Conservation (phyloP, 2,888 invertebrate species). For the Rhingia rostrata region DNA sequence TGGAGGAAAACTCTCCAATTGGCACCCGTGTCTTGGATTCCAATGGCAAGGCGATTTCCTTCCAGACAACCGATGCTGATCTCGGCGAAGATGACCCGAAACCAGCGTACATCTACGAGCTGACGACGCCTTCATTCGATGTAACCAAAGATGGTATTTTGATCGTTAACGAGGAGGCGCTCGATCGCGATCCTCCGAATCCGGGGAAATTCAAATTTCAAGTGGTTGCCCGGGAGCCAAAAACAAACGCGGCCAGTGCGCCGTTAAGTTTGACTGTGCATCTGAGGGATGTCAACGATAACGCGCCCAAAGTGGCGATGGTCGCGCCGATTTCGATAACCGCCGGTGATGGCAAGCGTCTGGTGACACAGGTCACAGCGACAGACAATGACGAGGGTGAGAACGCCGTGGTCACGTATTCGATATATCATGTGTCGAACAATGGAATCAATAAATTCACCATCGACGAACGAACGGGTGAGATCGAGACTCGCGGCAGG, state of each 20-base stretch:
- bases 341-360: constrained; percentile 88
- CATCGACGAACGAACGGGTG: constrained; percentile 91
- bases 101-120: constrained; percentile 91
- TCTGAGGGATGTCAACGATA: constrained; percentile 93
- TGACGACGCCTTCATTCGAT: constrained; percentile 92
- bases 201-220: constrained; percentile 93
- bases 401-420: constrained; percentile 92
- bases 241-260: constrained; percentile 91
- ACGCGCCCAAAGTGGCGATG: constrained; percentile 91
- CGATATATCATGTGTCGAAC: constrained; percentile 95
- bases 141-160: constrained; percentile 89
- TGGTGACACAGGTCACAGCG: constrained; percentile 89
- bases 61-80: constrained; percentile 93
- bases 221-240: constrained; percentile 92
- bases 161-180: constrained; percentile 91
- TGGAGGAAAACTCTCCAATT: constrained; percentile 92
- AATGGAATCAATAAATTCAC: constrained; percentile 93
- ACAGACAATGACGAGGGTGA: constrained; percentile 93
- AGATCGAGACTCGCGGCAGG: constrained; percentile 90
- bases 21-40: constrained; percentile 91
- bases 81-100: constrained; percentile 91
- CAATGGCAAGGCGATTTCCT: constrained; percentile 87
- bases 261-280: constrained; percentile 91
- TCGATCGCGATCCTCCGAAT: constrained; percentile 94
- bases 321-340: constrained; percentile 92